These are phyloP conservation scores for Andrena flavipes DNA, from an alignment of 2,888 invertebrate species.

Conservation along the genomic window DNA sequence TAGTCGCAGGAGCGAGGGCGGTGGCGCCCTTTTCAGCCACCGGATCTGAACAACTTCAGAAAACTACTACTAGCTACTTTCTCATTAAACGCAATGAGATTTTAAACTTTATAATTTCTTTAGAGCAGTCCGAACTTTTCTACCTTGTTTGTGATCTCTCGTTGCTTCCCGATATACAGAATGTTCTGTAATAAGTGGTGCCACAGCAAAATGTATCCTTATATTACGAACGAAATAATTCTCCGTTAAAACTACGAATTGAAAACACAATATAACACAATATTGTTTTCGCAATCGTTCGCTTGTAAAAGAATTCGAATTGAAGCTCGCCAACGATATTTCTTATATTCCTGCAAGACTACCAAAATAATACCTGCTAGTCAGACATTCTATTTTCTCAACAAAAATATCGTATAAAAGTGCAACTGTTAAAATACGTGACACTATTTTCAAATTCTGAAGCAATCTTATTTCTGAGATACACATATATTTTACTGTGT, in stretches of 20 bases:
- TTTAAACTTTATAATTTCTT: conserved; percentile 72
- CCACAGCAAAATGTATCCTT: neutral
- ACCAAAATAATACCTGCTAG: no score
- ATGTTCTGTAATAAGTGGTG: conserved; percentile 13
- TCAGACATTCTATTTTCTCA: no score
- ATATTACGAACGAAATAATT: neutral
- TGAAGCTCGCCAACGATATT: no score
- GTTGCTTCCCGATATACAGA: conserved; percentile 46
- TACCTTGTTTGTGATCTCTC: conserved; percentile 50
- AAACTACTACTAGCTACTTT: conserved; percentile 62
- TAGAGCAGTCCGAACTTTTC: conserved; percentile 65
- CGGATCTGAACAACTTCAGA: conserved; percentile 33
- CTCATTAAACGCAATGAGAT: conserved; percentile 70
- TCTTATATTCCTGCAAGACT: no score
- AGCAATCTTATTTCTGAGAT: no score
- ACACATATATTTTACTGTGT: no score
- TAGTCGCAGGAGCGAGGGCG: conserved; percentile 21
- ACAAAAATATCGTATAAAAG: no score
- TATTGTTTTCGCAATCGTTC: neutral
- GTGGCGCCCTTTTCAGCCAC: conserved; percentile 12
- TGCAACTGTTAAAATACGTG: no score
- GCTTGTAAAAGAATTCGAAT: no score
- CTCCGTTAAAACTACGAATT: neutral
- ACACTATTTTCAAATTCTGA: no score
- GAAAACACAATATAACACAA: neutral